These are phyloP conservation scores for Notoglanidium macrostoma DNA, from an alignment of 2,797 vertebrate genomes.

Conservation along the genomic window DNA sequence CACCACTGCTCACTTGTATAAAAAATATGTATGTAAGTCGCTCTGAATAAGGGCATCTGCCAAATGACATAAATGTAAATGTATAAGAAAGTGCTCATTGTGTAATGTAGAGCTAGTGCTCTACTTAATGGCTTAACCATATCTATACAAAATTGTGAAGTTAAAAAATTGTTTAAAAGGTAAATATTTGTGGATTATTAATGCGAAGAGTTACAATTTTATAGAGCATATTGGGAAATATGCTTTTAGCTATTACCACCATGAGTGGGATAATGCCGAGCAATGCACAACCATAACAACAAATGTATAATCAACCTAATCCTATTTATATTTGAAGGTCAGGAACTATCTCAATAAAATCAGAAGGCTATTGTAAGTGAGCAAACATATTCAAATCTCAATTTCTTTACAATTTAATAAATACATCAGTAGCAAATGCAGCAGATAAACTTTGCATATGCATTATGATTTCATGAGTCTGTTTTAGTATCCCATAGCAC, in stretches of 20 bases:
- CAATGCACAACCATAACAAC: neutral
- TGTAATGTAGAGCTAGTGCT: neutral
- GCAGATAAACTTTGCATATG: too few species aligned
- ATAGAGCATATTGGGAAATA: neutral
- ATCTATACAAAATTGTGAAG: neutral
- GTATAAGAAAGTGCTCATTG: neutral
- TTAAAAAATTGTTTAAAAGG: neutral
- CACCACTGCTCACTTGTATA: too few species aligned
- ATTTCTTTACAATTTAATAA: neutral
- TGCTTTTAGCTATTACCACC: neutral
- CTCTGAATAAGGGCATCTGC: too few species aligned
- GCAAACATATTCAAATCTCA: neutral
- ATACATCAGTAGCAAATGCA: neutral
- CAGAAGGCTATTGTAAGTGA: too few species aligned
- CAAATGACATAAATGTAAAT: too few species aligned
- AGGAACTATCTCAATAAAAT: neutral
- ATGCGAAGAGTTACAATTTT: neutral
- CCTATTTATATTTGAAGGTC: neutral
- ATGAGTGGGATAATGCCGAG: neutral
- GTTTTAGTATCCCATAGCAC: too few species aligned
- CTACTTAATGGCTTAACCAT: neutral
- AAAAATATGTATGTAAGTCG: too few species aligned
- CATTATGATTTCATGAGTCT: too few species aligned
- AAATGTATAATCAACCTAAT: neutral
- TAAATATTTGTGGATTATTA: neutral